phyloP scores from a whole-genome alignment of 2,797 vertebrate genomes.

The Zalophus californianus region DNA sequence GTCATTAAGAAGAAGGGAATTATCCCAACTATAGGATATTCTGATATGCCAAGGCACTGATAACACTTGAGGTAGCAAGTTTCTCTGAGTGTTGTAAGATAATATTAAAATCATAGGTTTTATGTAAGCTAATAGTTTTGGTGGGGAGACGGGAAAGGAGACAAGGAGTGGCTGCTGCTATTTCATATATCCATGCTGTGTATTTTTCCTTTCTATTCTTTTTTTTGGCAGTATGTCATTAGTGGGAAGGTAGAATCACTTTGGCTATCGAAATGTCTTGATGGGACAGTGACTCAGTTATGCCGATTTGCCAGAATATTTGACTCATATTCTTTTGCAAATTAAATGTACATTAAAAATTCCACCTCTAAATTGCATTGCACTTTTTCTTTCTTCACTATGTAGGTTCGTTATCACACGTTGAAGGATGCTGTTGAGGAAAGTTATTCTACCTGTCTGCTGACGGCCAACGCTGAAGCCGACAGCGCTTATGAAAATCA shows the following conservation, averaged over 20 bases:
- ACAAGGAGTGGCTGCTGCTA: background rate
- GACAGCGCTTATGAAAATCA: background rate
- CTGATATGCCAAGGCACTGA: background rate
- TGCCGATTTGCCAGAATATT: background rate
- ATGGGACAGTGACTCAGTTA: background rate
- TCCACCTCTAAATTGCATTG: background rate
- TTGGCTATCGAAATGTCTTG: background rate
- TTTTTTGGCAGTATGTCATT: background rate
- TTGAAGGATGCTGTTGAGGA: background rate
- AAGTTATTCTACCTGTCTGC: background rate
- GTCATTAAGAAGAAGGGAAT: slow-evolving; percentile 18
- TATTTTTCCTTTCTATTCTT: background rate
- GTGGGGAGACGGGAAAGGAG: accelerated
- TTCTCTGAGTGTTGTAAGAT: background rate
- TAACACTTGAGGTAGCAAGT: background rate
- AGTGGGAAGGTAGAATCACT: background rate
- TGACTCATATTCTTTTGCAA: background rate
- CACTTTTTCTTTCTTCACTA: background rate
- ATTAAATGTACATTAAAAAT: background rate
- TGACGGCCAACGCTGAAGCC: background rate
- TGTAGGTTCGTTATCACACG: background rate
- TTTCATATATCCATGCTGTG: background rate
- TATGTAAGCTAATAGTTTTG: background rate
- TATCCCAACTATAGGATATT: background rate
- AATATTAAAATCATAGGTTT: background rate